Conservation (phyloP, 2,797 vertebrate genomes). For the Micrastur ruficollis region DNA sequence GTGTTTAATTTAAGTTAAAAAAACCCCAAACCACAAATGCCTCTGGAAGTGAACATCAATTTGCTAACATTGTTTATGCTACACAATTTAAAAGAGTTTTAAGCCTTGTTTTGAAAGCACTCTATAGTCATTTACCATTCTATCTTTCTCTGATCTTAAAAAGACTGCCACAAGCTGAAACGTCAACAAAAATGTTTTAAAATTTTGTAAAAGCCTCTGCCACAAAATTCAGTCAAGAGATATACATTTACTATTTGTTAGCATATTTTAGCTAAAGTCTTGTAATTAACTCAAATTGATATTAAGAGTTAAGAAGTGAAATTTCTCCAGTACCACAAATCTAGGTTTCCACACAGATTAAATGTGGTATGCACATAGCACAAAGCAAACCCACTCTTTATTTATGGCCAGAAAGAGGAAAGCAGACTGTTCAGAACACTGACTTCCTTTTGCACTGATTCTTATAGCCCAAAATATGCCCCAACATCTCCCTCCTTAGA, state of each 20-base stretch:
- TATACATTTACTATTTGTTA: background rate
- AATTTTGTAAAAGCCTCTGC: background rate
- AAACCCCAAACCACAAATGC: background rate
- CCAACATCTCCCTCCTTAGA: background rate
- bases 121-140: background rate
- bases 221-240: background rate
- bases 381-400: background rate
- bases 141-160: background rate
- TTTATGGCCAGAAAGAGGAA: background rate
- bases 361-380: background rate
- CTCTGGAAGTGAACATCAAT: background rate
- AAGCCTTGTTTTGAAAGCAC: background rate
- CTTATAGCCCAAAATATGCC: background rate
- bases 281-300: background rate
- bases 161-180: background rate
- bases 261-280: background rate
- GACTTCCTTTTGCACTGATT: background rate
- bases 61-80: background rate
- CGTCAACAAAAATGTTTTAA: background rate
- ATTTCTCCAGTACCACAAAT: background rate
- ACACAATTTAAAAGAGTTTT: background rate
- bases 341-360: background rate
- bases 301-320: background rate
- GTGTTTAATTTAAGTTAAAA: conserved; percentile 8
- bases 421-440: background rate